phyloP scores from a whole-genome alignment of 2,888 invertebrate genomes.

The Poecilus cupreus region DNA sequence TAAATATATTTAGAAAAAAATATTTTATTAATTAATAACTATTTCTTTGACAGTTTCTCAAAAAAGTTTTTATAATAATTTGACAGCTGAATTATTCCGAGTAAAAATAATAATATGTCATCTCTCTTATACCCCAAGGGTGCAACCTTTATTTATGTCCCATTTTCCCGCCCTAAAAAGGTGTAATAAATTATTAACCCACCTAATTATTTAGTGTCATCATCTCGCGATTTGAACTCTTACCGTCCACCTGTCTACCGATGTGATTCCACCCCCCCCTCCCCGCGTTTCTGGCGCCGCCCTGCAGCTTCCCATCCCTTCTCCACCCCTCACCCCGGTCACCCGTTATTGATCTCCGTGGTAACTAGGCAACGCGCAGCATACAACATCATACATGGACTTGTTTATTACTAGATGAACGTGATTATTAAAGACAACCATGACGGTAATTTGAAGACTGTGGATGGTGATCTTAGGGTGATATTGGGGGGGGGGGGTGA shows the following conservation, averaged over 20 bases:
- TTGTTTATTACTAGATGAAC: constrained; percentile 50
- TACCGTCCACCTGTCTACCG: neutral
- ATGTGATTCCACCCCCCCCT: neutral
- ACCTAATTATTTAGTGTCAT: too few relatives aligned
- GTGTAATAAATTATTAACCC: too few relatives aligned
- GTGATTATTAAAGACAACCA: constrained; percentile 49
- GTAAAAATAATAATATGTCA: too few relatives aligned
- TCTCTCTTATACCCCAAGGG: too few relatives aligned
- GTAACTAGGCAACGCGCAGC: constrained; percentile 44
- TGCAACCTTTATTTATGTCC: too few relatives aligned
- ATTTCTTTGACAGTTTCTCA: too few relatives aligned
- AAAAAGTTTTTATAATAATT: too few relatives aligned
- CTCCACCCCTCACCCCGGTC: constrained; percentile 4
- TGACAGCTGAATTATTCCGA: too few relatives aligned
- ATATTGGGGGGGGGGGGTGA: too few relatives aligned
- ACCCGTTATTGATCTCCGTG: constrained; percentile 53
- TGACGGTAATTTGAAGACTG: constrained; percentile 17
- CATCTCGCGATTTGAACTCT: neutral
- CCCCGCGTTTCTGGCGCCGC: constrained; percentile 5
- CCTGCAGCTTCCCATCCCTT: neutral
- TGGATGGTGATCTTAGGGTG: neutral
- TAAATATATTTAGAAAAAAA: too few relatives aligned
- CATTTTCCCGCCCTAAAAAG: too few relatives aligned
- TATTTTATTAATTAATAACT: too few relatives aligned
- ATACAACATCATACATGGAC: constrained; percentile 54